These are phyloP conservation scores for Hoplostethus mediterraneus DNA, from an alignment of 2,797 vertebrate genomes.

Conservation along the genomic window DNA sequence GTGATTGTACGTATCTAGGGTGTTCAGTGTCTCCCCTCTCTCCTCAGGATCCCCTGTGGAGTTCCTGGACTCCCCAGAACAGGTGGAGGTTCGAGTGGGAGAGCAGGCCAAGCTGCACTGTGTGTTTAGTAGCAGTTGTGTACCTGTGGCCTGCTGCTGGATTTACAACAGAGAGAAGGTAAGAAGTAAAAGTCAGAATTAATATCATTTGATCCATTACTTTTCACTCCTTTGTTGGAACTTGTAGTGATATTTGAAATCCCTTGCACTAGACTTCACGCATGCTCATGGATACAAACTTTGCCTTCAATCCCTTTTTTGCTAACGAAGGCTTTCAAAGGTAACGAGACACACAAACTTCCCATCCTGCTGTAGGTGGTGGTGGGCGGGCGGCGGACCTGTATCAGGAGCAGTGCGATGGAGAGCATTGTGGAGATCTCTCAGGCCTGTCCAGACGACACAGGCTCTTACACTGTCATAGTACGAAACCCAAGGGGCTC, in stretches of 20 bases:
- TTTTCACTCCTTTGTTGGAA: neutral
- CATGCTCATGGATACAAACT: neutral
- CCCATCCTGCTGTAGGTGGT: constrained; percentile 65
- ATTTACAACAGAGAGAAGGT: constrained; percentile 85
- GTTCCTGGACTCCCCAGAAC: constrained; percentile 76
- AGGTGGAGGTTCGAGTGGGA: constrained; percentile 78
- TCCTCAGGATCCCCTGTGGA: constrained; percentile 69
- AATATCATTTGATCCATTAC: neutral
- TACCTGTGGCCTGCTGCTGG: constrained; percentile 87
- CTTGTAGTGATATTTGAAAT: neutral
- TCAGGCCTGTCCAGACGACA: constrained; percentile 64
- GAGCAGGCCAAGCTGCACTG: constrained; percentile 74
- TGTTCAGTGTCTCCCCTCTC: neutral
- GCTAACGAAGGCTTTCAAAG: neutral
- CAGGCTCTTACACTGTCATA: constrained; percentile 78
- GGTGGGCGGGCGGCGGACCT: constrained; percentile 40
- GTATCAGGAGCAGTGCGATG: constrained; percentile 52
- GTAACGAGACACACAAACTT: no score
- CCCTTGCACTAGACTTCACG: neutral
- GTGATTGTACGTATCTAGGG: neutral
- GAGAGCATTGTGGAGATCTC: constrained; percentile 73
- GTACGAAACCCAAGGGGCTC: constrained; percentile 73
- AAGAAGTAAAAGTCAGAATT: neutral
- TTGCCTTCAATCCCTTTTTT: neutral
- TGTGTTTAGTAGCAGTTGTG: constrained; percentile 73